Conservation (phyloP, 2,888 invertebrate genomes). For the Agrilus biguttatus region DNA sequence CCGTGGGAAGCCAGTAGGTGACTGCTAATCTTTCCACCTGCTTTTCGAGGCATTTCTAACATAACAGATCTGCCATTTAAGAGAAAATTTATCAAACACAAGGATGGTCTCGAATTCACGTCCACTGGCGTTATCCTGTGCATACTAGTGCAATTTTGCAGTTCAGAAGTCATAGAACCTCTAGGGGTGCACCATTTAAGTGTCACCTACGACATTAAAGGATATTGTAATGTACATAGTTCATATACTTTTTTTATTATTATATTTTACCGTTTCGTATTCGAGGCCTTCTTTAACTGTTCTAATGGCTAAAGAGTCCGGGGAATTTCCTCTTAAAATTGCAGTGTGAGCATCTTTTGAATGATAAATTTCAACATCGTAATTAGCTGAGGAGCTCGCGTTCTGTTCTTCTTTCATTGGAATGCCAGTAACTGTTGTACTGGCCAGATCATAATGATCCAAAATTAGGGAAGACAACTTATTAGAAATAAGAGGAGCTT, state of each 20-base stretch:
- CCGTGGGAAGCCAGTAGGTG: slow-evolving; percentile 90
- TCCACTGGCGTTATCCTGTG: slow-evolving; percentile 90
- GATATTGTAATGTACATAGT: neutral
- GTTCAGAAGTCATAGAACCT: slow-evolving; percentile 66
- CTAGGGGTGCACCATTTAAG: slow-evolving; percentile 96
- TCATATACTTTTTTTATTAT: neutral
- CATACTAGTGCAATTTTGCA: slow-evolving; percentile 71
- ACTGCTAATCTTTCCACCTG: slow-evolving; percentile 76
- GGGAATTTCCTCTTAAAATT: slow-evolving; percentile 48
- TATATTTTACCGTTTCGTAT: slow-evolving; percentile 49
- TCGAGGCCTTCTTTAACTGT: slow-evolving; percentile 59
- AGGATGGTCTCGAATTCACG: slow-evolving; percentile 91
- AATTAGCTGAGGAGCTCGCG: slow-evolving; percentile 93
- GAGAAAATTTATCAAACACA: slow-evolving; percentile 95
- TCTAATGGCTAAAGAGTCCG: slow-evolving; percentile 47
- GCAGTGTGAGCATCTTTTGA: slow-evolving; percentile 73
- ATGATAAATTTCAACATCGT: slow-evolving; percentile 96
- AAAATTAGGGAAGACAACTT: slow-evolving; percentile 63
- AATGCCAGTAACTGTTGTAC: slow-evolving; percentile 94
- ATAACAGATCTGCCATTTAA: slow-evolving; percentile 85
- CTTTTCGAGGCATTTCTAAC: slow-evolving; percentile 77
- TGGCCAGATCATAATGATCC: slow-evolving; percentile 80
- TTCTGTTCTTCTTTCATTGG: slow-evolving; percentile 99
- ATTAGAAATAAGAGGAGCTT: slow-evolving; percentile 58
- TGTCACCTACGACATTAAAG: slow-evolving; percentile 42